phyloP scores from a whole-genome alignment of 2,888 invertebrate species.

The Empis livida region DNA sequence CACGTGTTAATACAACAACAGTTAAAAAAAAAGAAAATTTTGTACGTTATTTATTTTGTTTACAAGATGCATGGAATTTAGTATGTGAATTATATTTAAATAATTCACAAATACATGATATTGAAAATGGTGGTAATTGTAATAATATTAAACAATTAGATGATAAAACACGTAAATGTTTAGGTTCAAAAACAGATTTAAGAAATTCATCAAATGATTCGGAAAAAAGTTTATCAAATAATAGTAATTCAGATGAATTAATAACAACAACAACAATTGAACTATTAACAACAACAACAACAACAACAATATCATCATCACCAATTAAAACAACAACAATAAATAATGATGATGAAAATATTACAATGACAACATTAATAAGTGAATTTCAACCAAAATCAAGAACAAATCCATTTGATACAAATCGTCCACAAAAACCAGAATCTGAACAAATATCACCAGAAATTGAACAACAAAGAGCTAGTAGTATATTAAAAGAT shows the following conservation, averaged over 20 bases:
- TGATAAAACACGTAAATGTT: constrained; percentile 13
- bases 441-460: constrained; percentile 55
- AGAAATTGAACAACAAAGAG: constrained; percentile 72
- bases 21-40: constrained; percentile 43
- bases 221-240: constrained; percentile 11
- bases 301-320: constrained; percentile 17
- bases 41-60: constrained; percentile 45
- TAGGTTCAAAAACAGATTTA: background rate
- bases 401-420: constrained; percentile 33
- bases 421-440: constrained; percentile 31
- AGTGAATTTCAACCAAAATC: constrained; percentile 35
- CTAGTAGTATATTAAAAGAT: constrained; percentile 73
- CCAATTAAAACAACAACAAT: constrained; percentile 22
- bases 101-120: constrained; percentile 31
- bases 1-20: constrained; percentile 39
- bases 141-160: constrained; percentile 12
- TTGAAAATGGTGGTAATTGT: constrained; percentile 29
- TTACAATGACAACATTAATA: constrained; percentile 34
- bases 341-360: constrained; percentile 27
- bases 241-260: constrained; percentile 8
- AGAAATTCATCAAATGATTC: constrained; percentile 5
- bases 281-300: constrained; percentile 5
- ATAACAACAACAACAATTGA: background rate
- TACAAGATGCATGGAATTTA: constrained; percentile 49
- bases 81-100: constrained; percentile 45